phyloP scores from a whole-genome alignment of 2,113 vertebrate genomes.

The Procavia capensis region DNA sequence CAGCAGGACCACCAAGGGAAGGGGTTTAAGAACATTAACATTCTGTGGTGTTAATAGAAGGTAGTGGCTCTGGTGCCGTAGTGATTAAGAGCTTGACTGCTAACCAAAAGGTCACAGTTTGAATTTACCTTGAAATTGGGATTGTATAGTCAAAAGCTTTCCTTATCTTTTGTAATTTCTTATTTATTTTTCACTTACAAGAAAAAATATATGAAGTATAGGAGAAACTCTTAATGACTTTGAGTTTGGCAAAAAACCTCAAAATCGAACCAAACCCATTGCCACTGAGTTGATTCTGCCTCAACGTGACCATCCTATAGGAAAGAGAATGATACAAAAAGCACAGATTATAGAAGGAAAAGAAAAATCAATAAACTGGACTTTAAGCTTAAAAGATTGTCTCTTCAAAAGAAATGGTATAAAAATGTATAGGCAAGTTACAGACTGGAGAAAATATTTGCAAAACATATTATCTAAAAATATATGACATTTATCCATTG shows the following conservation, averaged over 20 bases:
- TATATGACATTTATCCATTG: background rate
- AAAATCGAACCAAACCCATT: too few relatives aligned
- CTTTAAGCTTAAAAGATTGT: background rate
- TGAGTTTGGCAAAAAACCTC: background rate
- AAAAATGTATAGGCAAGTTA: background rate
- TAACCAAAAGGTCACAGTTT: too few relatives aligned
- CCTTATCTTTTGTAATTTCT: background rate
- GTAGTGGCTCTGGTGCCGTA: background rate
- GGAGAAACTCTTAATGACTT: background rate
- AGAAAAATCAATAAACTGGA: background rate
- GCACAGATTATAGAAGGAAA: background rate
- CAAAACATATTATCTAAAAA: conserved; percentile 1
- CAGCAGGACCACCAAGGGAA: background rate
- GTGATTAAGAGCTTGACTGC: too few relatives aligned
- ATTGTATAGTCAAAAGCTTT: background rate
- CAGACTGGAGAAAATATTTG: background rate
- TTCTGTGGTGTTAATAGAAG: background rate
- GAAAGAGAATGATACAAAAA: background rate
- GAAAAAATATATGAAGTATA: background rate
- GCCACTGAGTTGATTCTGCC: too few relatives aligned
- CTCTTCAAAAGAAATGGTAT: background rate
- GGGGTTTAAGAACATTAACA: background rate
- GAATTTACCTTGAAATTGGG: background rate
- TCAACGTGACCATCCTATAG: too few relatives aligned
- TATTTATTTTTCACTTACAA: background rate